Conservation (phyloP, 1,140 invertebrate genomes). For the Pseudomyrmex pallidus region DNA sequence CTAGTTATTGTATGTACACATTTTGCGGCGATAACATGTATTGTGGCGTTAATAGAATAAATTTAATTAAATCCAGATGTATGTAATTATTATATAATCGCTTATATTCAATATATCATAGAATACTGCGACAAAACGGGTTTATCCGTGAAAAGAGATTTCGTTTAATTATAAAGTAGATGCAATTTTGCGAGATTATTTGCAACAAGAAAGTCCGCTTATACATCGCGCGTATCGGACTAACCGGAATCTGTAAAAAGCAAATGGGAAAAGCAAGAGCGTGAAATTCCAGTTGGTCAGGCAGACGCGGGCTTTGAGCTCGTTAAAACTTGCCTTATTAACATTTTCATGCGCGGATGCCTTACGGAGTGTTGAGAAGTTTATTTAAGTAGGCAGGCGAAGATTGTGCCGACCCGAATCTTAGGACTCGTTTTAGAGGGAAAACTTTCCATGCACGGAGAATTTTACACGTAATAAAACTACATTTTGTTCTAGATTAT, state of each 20-base stretch:
- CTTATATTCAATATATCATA: neutral
- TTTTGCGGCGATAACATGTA: neutral
- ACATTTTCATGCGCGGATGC: slow-evolving; percentile 83
- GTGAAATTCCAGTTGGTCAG: slow-evolving; percentile 61
- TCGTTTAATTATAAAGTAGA: slow-evolving; percentile 14
- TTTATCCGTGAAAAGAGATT: neutral
- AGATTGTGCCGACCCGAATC: slow-evolving; percentile 59
- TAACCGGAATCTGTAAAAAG: slow-evolving; percentile 35
- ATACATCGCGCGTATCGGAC: neutral
- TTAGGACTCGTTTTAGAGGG: slow-evolving; percentile 33
- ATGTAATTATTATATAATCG: slow-evolving; percentile 29
- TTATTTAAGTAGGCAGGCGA: slow-evolving; percentile 76
- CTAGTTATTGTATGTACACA: slow-evolving; percentile 12
- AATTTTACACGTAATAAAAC: slow-evolving; percentile 64
- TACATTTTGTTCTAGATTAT: slow-evolving; percentile 20
- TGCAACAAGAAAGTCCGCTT: neutral
- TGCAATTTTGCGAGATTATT: neutral
- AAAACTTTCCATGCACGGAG: slow-evolving; percentile 38
- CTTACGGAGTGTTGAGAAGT: slow-evolving; percentile 80
- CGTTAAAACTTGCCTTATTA: slow-evolving; percentile 84
- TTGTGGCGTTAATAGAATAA: slow-evolving; percentile 42
- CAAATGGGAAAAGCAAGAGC: slow-evolving; percentile 35
- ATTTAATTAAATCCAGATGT: slow-evolving; percentile 43
- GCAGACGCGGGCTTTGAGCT: slow-evolving; percentile 72
- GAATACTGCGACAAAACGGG: neutral